Base-by-base conservation (phyloP, 2,797 vertebrate species). In the Sebastes ruberrimus region DNA sequence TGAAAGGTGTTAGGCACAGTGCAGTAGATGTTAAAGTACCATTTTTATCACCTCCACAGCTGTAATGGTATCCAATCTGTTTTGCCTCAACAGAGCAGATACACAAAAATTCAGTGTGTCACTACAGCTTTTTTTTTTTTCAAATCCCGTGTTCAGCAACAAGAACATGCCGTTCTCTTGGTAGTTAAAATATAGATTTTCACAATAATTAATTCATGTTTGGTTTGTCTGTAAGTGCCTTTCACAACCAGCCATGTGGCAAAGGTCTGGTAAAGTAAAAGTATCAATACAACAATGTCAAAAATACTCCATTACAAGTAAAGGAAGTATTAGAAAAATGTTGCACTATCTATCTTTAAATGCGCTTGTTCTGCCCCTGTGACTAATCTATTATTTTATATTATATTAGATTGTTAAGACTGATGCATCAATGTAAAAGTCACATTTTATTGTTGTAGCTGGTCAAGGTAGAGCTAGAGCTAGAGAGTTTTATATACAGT, bases 41-140 rank as follows among this genome's bases (percentile, higher is more conserved):
- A 28, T 78, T 80, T 71, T 38, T 77, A 82, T 76, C 75, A 83
- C 57, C 72, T 71, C 52, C 35, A 61, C 67, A 65, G 71, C 67
- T 76, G 70, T 71, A 80, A 81, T 82, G n/a, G 74, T 5, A 71
- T 32, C 38, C 68, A 60, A 67, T 86, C 63, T 83, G 76, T 69
- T 82, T 75, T 30, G 20, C 66, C 8, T 74, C 68, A 74, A 25
- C 25, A 71, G 22, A 77, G 73, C 57, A 77, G 16, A 52, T 7
- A 62, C 53, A 23, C 11, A 64, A 16, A 42, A 59, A 59, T 38
- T 59, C 30, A 82, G 13, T 13, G 14, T 28, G 28, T 72, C 53
- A 49, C 22, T 20, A 3, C 0, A 7, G 32, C 10, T 22, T 16
- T 35, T 38, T 18, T 28, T 10, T 28, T 10, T 42, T 62, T 33